Conservation (phyloP, 2,797 vertebrate genomes). For the Macroramphosus scolopax region DNA sequence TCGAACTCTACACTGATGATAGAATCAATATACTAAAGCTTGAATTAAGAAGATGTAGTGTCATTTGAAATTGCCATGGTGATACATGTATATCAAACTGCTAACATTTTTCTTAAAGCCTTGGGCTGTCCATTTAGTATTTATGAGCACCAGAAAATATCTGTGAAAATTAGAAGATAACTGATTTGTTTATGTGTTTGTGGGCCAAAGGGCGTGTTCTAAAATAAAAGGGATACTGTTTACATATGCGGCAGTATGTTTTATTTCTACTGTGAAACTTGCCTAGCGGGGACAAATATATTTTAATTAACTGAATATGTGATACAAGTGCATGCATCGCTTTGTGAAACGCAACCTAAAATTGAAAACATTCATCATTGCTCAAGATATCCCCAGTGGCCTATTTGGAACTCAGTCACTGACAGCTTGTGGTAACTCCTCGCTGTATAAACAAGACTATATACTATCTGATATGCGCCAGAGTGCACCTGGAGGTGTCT, state of each 20-base stretch:
- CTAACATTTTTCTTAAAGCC: constrained; percentile 18
- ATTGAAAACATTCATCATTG: constrained; percentile 52
- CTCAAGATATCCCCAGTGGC: constrained; percentile 18
- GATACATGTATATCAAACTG: constrained; percentile 22
- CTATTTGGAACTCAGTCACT: constrained; percentile 34
- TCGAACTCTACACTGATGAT: no score
- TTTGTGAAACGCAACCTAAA: constrained; percentile 33
- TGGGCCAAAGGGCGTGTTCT: constrained; percentile 31
- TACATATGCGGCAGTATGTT: constrained; percentile 26
- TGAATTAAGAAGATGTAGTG: constrained; percentile 6
- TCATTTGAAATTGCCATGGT: constrained; percentile 5
- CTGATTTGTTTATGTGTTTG: constrained; percentile 27
- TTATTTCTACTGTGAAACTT: constrained; percentile 14
- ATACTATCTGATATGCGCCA: constrained; percentile 20
- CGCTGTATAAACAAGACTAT: constrained; percentile 6
- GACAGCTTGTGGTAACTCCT: constrained; percentile 29
- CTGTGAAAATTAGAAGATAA: constrained; percentile 22
- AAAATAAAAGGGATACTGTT: constrained; percentile 36
- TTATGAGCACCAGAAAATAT: constrained; percentile 27
- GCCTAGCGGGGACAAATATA: constrained; percentile 42
- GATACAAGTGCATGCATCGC: constrained; percentile 26
- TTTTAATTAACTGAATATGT: constrained; percentile 54
- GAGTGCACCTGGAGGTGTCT: constrained; percentile 2
- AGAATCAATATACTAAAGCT: no score
- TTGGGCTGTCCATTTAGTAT: constrained; percentile 11